Evolutionary conservation across 2,888 invertebrate species (phyloP), one percentile per base, ranked within the genome.

Genomic region (Drosophila atroscutellata): DNA sequence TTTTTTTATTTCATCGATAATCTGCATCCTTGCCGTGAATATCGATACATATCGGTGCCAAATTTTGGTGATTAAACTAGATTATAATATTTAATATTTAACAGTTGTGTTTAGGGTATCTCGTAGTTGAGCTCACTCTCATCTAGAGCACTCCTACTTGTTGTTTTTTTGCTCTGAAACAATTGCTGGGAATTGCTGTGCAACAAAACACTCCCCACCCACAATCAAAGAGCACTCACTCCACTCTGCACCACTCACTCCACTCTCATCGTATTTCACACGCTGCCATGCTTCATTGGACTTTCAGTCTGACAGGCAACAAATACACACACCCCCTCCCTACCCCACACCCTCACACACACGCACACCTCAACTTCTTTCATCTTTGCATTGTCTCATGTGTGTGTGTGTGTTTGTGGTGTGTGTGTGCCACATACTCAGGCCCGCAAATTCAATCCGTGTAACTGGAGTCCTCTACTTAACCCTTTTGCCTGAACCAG

Each of bases 211-310:
- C 49, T 39, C 5, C 15, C 30, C 39, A 18, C 28, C 13, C n/a
- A 30, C 45, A 45, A 24, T 45, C 45, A 45, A 45, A 45, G 45
- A 45, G 24, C 45, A 24, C 56, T 55, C 52, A 9, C 42, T 50
- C 32, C 51, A 15, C 42, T 45, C 50, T 45, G 8, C 51, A 15
- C 51, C 42, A 24, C 36, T 37, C 42, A 11, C 39, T 30, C 24
- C 45, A 15, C 34, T 24, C 58, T 60, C 68, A 73, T 84, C 67
- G 72, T 61, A 64, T 84, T 84, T 85, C 84, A 90, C 90, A 80
- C 76, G 83, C 75, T 75, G 86, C 74, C 90, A 88, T 86, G 90
- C 90, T 72, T 86, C 86, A 85, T 85, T 85, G 89, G 83, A 67
- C 72, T 30, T 28, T 28, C 13, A 70, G 51, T 55, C 37, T 65